Evolutionary conservation across 2,797 vertebrate species (phyloP).

Genomic region (Gymnopithys bicolor): DNA sequence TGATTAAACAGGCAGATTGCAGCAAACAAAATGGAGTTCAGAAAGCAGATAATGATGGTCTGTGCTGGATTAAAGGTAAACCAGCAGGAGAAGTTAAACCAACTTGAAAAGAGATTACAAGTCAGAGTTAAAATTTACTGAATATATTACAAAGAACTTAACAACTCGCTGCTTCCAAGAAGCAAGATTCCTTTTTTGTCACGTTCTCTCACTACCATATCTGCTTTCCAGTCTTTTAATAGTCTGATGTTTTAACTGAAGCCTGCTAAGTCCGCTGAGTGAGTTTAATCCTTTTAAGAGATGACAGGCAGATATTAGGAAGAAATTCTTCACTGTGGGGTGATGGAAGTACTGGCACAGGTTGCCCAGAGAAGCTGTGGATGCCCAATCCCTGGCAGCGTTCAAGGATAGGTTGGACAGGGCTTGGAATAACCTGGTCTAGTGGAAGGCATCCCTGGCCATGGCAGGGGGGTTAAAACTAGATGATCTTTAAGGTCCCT

Average conservation of each 20-base stretch:
- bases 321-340: not conserved
- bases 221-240: not conserved
- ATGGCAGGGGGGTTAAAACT: not conserved
- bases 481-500: not conserved
- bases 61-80: too few relatives aligned
- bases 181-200: not conserved
- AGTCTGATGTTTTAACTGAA: not conserved
- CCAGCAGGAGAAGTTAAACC: too few relatives aligned
- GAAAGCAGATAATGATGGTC: not conserved
- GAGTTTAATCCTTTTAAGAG: not conserved
- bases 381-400: not conserved
- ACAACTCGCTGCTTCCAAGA: not conserved
- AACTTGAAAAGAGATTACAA: too few relatives aligned
- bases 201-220: not conserved
- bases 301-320: not conserved
- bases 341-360: not conserved
- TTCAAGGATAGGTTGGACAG: not conserved
- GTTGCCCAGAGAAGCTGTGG: not conserved
- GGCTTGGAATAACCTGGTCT: not conserved
- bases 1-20: not conserved
- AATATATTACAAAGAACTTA: not conserved
- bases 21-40: not conserved
- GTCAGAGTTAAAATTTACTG: too few relatives aligned
- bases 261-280: not conserved
- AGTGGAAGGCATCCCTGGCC: not conserved